Percentiles rank a stretch among this genome's conserved stretches.
Conservation (phyloP, 2,888 invertebrate genomes). For the Parapristionchus giblindavisi region DNA sequence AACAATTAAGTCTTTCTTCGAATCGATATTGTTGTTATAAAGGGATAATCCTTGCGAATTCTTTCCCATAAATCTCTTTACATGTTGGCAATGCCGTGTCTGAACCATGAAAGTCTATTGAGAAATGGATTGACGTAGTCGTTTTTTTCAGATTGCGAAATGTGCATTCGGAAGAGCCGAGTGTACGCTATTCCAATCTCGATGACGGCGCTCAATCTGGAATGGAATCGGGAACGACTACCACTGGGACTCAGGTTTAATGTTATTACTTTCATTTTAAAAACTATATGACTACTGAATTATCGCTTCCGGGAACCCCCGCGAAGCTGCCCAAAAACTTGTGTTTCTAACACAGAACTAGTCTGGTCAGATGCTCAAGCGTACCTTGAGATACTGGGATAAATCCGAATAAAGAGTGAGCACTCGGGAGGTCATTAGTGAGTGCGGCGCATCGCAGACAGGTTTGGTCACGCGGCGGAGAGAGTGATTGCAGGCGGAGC, state of each 20-base stretch:
- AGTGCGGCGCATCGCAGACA: background rate
- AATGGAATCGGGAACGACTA: background rate
- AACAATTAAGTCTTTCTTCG: too few relatives aligned
- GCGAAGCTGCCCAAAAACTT: constrained; percentile 20
- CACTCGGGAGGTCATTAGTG: background rate
- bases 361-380: constrained; percentile 12
- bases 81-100: too few relatives aligned
- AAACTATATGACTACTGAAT: background rate
- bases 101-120: too few relatives aligned
- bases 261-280: background rate
- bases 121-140: too few relatives aligned
- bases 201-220: constrained; percentile 40
- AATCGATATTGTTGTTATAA: too few relatives aligned
- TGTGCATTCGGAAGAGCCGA: constrained; percentile 50
- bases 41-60: too few relatives aligned
- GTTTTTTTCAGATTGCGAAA: constrained; percentile 50
- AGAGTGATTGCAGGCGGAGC: background rate
- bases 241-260: background rate
- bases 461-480: background rate
- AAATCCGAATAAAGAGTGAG: background rate
- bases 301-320: background rate
- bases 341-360: constrained; percentile 9
- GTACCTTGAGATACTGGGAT: constrained; percentile 13
- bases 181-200: constrained; percentile 52
- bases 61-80: too few relatives aligned